Percentiles rank a stretch among this genome's conserved stretches.
These are phyloP conservation scores for Dilophus febrilis DNA, from an alignment of 2,888 invertebrate species.

Conservation along the genomic window DNA sequence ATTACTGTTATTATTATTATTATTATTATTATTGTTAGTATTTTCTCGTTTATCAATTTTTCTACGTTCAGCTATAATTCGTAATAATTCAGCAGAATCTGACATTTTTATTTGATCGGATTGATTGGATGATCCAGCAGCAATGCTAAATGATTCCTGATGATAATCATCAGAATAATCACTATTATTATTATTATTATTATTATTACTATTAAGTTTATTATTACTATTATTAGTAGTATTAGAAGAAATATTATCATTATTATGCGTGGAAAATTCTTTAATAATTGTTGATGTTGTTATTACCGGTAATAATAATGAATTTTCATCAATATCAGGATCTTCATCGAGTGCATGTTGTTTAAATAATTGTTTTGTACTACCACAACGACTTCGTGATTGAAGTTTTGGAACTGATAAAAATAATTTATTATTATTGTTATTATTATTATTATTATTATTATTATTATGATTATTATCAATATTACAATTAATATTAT, in stretches of 20 bases:
- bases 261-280: not conserved
- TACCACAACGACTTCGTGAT: slow-evolving; percentile 29
- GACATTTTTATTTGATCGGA: slow-evolving; percentile 20
- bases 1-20: too few relatives aligned
- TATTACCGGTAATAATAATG: slow-evolving; percentile 28
- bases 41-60: slow-evolving; percentile 21
- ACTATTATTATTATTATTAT: not conserved
- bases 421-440: slow-evolving; percentile 13
- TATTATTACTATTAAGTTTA: too few relatives aligned
- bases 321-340: slow-evolving; percentile 33
- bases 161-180: too few relatives aligned
- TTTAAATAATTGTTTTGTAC: slow-evolving; percentile 40
- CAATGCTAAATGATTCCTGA: not conserved
- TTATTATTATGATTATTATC: not conserved
- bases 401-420: slow-evolving; percentile 28
- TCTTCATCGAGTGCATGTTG: slow-evolving; percentile 38
- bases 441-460: not conserved
- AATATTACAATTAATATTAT: not conserved
- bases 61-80: slow-evolving; percentile 29
- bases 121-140: not conserved
- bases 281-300: slow-evolving; percentile 1
- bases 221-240: too few relatives aligned
- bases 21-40: not conserved
- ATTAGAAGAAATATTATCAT: too few relatives aligned
- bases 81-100: slow-evolving; percentile 27